Conservation (phyloP, 2,797 vertebrate genomes). For the Mormyrops attenuatus region DNA sequence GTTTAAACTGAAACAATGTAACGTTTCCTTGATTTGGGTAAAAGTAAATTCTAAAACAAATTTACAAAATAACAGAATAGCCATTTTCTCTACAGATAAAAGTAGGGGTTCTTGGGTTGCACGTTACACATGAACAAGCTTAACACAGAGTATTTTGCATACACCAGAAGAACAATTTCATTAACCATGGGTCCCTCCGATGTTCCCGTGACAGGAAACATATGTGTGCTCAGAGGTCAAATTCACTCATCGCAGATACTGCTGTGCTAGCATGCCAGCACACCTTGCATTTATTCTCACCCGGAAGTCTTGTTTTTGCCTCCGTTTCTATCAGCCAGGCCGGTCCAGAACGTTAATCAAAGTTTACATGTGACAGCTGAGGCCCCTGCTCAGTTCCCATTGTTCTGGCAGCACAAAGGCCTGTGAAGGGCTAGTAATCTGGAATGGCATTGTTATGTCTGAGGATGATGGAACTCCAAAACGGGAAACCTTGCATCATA, state of each 20-base stretch:
- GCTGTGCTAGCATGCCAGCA: background rate
- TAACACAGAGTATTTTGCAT: background rate
- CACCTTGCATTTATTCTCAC: conserved; percentile 22
- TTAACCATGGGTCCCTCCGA: background rate
- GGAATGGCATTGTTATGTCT: conserved; percentile 50
- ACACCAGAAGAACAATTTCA: background rate
- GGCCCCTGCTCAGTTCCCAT: conserved; percentile 65
- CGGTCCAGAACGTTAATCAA: conserved; percentile 64
- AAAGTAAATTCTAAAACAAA: background rate
- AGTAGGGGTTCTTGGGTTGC: background rate
- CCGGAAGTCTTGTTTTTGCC: conserved; percentile 43
- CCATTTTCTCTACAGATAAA: background rate
- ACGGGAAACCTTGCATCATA: conserved; percentile 31
- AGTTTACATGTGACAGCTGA: conserved; percentile 62
- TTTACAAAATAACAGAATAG: background rate
- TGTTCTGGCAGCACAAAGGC: conserved; percentile 67
- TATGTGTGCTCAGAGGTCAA: background rate
- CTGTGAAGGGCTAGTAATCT: conserved; percentile 61
- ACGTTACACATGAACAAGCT: background rate
- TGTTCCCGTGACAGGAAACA: background rate
- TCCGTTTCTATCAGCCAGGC: conserved; percentile 51
- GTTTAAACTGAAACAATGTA: background rate
- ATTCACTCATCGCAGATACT: background rate
- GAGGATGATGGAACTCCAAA: conserved; percentile 44
- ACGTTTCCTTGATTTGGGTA: background rate